Evolutionary conservation across 2,113 vertebrate genomes (phyloP).

Genomic region (Galeopterus variegatus): DNA sequence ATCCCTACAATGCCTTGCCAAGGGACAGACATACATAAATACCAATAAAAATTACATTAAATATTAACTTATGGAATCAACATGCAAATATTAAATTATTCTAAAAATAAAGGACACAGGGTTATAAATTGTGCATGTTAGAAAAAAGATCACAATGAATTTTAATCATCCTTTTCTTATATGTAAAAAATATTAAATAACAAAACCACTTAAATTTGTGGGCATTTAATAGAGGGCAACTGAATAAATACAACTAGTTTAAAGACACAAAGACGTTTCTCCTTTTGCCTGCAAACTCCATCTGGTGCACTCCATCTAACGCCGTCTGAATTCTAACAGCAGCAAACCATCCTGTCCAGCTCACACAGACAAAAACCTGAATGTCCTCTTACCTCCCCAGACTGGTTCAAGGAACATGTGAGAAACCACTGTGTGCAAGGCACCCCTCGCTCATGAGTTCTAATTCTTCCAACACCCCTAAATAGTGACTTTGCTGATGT

Average conservation of each 20-base stretch:
- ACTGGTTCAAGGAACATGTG: accelerated
- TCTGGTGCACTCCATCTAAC: neutral
- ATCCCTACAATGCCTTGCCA: neutral
- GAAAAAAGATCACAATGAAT: neutral
- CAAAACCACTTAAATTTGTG: neutral
- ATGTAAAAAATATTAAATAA: neutral
- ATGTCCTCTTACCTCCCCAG: neutral
- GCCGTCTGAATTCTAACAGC: neutral
- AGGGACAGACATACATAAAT: neutral
- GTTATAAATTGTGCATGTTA: neutral
- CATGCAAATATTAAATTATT: neutral
- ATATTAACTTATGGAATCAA: neutral
- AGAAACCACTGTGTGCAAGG: neutral
- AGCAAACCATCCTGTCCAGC: neutral
- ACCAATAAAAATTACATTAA: neutral
- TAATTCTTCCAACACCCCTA: neutral
- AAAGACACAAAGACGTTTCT: neutral
- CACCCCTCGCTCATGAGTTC: neutral
- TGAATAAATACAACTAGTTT: neutral
- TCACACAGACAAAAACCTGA: neutral
- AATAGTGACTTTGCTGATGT: neutral
- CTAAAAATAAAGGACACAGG: neutral
- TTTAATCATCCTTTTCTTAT: neutral
- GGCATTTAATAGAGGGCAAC: neutral
- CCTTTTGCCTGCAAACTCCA: neutral